Evolutionary conservation across 2,113 vertebrate genomes (phyloP), one percentile per base, ranked within the genome.

Genomic region (Podocnemis expansa): DNA sequence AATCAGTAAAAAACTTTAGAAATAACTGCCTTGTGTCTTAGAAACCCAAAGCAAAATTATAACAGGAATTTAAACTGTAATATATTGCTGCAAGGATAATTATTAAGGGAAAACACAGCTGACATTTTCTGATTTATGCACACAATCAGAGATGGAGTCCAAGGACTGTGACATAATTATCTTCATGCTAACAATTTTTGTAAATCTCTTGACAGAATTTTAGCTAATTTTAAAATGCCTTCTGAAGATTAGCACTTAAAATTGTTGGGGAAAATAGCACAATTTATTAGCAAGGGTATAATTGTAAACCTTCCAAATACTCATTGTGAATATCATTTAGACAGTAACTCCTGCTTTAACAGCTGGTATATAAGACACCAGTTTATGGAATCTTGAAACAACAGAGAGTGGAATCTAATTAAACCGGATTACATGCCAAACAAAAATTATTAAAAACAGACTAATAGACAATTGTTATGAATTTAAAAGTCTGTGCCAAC

Each of bases 231-330:
- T 98, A 97, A 98, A 98, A 98, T 98, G 98, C 98, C 97, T 98
- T 98, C 97, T 98, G 97, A 98, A 98, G 97, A 98, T 98, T 97
- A 98, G 96, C 96, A 97, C 98, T 98, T 98, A 98, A 98, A 98
- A 98, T 97, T 98, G 97, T 98, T 98, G 97, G 97, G 98, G 98
- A 97, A 98, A 98, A 98, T 98, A 98, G 97, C 98, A 98, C 97
- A 97, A 98, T 98, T 98, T 98, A 98, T 98, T 98, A 98, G 98
- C 98, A 98, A 98, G 98, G 98, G 98, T 98, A 98, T 98, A 98
- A 98, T 98, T 98, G 98, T 97, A 98, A 98, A 98, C 97, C 97
- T 98, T 98, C 98, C 98, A 98, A 98, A 98, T 98, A 98, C 98
- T 98, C 98, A 97, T 97, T 98, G 98, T 97, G 98, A 98, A 98